Percentiles rank a stretch among this genome's conserved stretches.
Evolutionary conservation across 2,113 vertebrate genomes (phyloP).

Genomic region (Xenotilapia caudafasciata): DNA sequence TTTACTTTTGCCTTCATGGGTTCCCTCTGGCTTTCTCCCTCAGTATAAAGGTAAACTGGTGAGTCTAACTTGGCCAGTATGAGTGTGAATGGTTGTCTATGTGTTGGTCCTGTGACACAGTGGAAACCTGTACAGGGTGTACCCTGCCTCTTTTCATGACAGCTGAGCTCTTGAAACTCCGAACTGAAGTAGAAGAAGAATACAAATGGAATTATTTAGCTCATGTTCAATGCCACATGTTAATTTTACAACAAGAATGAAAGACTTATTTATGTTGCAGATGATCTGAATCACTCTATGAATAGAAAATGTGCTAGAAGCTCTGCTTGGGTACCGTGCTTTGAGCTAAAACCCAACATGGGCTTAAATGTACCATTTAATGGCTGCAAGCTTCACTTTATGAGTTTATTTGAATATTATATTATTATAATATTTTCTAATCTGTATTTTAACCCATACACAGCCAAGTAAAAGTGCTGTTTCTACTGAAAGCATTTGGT

Average conservation of each 20-base stretch:
- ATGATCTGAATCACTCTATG: background rate
- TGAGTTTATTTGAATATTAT: background rate
- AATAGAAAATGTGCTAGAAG: background rate
- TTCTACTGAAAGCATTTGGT: background rate
- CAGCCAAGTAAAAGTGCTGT: background rate
- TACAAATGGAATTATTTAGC: background rate
- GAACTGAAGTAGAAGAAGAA: background rate
- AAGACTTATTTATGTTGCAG: background rate
- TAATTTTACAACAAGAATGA: background rate
- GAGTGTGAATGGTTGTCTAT: background rate
- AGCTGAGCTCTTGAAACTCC: background rate
- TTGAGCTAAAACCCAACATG: background rate
- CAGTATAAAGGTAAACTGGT: background rate
- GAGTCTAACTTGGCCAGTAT: background rate
- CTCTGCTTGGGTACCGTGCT: background rate
- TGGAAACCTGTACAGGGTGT: background rate
- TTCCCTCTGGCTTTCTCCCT: background rate
- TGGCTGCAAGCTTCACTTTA: background rate
- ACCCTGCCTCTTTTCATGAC: background rate
- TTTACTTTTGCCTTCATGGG: background rate
- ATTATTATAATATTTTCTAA: background rate
- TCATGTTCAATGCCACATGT: background rate
- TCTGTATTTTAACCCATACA: accelerated
- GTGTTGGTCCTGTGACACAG: background rate
- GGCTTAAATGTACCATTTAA: background rate